Evolutionary conservation across 2,888 invertebrate genomes (phyloP).

Genomic region (Slavum lentiscoides): DNA sequence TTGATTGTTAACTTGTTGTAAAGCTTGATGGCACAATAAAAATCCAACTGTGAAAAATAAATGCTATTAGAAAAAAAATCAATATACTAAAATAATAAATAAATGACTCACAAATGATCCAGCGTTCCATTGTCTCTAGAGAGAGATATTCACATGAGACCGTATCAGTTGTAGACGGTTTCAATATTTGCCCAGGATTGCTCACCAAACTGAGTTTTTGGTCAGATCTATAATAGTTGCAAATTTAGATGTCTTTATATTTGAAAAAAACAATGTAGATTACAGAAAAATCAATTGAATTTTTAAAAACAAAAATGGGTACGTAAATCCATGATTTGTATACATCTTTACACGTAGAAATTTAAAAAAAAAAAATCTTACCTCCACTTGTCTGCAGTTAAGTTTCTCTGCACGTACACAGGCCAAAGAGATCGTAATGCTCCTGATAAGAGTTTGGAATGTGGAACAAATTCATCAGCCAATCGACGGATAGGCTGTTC

Average conservation of each 20-base stretch:
- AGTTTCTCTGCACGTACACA: slow-evolving; percentile 86
- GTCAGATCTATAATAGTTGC: slow-evolving; percentile 66
- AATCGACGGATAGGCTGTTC: slow-evolving; percentile 93
- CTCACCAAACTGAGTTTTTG: slow-evolving; percentile 91
- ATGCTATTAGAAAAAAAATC: neutral
- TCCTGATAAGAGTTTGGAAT: slow-evolving; percentile 81
- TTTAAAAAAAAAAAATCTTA: slow-evolving; percentile 51
- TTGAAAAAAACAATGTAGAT: no score
- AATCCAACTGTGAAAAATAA: slow-evolving; percentile 71
- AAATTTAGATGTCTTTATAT: no score
- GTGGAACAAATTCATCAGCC: slow-evolving; percentile 94
- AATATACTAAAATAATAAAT: neutral
- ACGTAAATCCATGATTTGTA: no score
- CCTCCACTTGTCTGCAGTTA: slow-evolving; percentile 92
- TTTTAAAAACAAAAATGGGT: no score
- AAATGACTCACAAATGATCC: slow-evolving; percentile 80
- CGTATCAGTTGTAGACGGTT: slow-evolving; percentile 91
- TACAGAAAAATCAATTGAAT: no score
- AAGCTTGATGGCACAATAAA: slow-evolving; percentile 83
- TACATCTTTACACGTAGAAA: no score
- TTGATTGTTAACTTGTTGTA: slow-evolving; percentile 64
- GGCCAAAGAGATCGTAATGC: slow-evolving; percentile 86
- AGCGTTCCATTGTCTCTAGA: slow-evolving; percentile 91
- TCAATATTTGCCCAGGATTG: slow-evolving; percentile 90
- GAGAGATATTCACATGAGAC: slow-evolving; percentile 98